Evolutionary conservation across 2,113 vertebrate species (phyloP).

Genomic region (Emydura subglobosa): DNA sequence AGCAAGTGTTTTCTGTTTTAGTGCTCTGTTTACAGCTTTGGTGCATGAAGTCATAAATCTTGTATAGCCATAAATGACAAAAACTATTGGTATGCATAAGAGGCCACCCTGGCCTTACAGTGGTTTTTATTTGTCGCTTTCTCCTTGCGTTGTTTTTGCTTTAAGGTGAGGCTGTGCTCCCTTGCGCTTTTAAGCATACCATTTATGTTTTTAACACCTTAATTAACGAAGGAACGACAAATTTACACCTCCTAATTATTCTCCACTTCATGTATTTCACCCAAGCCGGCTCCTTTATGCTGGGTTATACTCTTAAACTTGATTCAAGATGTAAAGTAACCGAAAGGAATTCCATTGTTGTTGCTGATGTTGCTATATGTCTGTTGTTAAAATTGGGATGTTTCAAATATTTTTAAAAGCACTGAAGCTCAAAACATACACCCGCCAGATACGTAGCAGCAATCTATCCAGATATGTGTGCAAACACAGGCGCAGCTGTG

Average conservation of each 20-base stretch:
- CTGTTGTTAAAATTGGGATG: neutral
- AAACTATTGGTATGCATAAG: slow-evolving; percentile 91
- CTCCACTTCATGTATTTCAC: neutral
- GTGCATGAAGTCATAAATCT: slow-evolving; percentile 91
- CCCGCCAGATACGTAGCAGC: neutral
- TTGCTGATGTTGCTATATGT: neutral
- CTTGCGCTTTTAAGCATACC: slow-evolving; percentile 76
- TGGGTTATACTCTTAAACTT: slow-evolving; percentile 10
- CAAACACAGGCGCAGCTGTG: neutral
- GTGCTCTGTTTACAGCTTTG: slow-evolving; percentile 91
- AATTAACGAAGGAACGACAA: slow-evolving; percentile 72
- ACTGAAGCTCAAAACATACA: neutral
- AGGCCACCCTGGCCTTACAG: slow-evolving; percentile 85
- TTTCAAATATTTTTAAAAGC: neutral
- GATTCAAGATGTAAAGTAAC: neutral
- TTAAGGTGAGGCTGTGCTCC: slow-evolving; percentile 84
- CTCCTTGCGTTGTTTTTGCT: slow-evolving; percentile 83
- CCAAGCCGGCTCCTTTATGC: neutral
- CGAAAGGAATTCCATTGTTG: neutral
- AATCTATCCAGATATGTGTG: neutral
- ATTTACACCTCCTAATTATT: slow-evolving; percentile 67
- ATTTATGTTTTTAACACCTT: slow-evolving; percentile 83
- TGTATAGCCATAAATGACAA: slow-evolving; percentile 90
- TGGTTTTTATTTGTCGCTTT: slow-evolving; percentile 80
- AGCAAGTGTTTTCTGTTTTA: slow-evolving; percentile 88